phyloP scores from a whole-genome alignment of 2,113 vertebrate species.

The Platichthys stellatus region DNA sequence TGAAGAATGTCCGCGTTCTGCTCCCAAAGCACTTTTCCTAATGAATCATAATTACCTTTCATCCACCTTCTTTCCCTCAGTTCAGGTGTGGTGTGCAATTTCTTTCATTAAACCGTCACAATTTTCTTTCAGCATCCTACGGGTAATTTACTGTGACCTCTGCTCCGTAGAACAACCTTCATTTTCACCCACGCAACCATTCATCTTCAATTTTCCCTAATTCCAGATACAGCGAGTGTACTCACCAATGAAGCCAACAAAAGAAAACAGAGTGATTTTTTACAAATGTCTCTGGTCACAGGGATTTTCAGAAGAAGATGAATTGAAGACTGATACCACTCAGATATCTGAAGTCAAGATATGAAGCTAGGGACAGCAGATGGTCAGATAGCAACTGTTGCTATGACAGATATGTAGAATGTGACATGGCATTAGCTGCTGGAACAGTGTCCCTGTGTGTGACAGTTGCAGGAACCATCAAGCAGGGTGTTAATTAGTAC shows the following conservation, averaged over 20 bases:
- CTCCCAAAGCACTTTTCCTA: constrained; percentile 57
- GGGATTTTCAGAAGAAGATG: too few relatives aligned
- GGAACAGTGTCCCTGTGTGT: not conserved
- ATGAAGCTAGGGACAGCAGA: too few relatives aligned
- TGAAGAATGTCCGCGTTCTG: constrained; percentile 47
- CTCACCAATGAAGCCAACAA: constrained; percentile 1
- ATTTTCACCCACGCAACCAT: constrained; percentile 40
- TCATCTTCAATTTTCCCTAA: constrained; percentile 29
- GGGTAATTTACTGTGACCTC: constrained; percentile 62
- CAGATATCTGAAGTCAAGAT: too few relatives aligned
- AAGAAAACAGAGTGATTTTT: not conserved
- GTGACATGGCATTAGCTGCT: too few relatives aligned
- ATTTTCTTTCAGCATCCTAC: constrained; percentile 38
- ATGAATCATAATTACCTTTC: constrained; percentile 68
- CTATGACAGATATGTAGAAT: too few relatives aligned
- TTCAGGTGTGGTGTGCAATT: constrained; percentile 50
- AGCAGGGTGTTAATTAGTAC: not conserved
- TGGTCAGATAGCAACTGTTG: too few relatives aligned
- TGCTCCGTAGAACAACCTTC: constrained; percentile 48
- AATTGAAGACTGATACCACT: too few relatives aligned
- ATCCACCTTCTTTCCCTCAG: constrained; percentile 42
- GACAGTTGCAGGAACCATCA: not conserved
- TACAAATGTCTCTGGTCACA: too few relatives aligned
- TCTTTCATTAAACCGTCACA: constrained; percentile 40
- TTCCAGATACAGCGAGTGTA: constrained; percentile 8